phyloP scores from a whole-genome alignment of 2,113 vertebrate genomes.

The Progne subis region DNA sequence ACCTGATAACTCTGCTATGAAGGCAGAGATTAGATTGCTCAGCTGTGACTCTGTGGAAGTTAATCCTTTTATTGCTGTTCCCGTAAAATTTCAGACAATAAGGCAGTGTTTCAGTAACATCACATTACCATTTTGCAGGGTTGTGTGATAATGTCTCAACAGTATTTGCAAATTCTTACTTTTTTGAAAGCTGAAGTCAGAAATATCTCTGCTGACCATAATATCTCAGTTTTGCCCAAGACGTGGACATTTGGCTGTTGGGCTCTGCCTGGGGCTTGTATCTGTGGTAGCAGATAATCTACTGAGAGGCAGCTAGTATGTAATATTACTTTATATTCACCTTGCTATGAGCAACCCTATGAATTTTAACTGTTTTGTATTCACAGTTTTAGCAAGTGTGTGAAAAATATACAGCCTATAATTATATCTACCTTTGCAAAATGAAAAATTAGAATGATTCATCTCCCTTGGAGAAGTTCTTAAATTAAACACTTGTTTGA shows the following conservation, averaged over 20 bases:
- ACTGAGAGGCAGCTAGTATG: background rate
- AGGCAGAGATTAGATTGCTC: constrained; percentile 10
- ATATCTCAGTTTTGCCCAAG: background rate
- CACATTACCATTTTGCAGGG: background rate
- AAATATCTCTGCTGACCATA: background rate
- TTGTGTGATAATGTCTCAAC: background rate
- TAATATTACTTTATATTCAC: background rate
- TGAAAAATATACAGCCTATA: background rate
- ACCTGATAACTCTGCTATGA: background rate
- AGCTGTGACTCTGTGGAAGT: background rate
- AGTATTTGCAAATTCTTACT: background rate
- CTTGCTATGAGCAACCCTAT: background rate
- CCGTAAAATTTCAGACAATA: background rate
- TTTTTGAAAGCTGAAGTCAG: background rate
- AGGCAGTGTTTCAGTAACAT: background rate
- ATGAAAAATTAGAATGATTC: background rate
- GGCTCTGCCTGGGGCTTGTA: background rate
- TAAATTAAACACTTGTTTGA: background rate
- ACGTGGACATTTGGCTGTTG: background rate
- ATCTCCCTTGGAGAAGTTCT: background rate
- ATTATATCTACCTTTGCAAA: background rate
- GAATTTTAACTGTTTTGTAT: background rate
- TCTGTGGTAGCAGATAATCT: background rate
- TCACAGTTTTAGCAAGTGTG: background rate
- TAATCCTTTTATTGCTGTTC: constrained; percentile 37